Evolutionary conservation across 2,113 vertebrate species (phyloP).

Genomic region (Dermatemys mawii): DNA sequence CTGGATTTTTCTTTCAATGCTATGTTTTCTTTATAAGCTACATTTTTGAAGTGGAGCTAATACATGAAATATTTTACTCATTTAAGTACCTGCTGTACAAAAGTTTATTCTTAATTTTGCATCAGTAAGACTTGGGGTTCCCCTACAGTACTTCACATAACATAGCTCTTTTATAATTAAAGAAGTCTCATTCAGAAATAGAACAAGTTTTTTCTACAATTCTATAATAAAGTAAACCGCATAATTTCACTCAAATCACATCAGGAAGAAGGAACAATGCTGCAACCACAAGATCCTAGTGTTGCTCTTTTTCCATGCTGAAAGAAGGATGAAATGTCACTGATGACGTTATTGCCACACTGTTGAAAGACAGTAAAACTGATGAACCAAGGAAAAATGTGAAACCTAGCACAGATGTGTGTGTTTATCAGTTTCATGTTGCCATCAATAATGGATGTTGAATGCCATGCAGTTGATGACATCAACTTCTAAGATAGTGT

Average conservation of each 20-base stretch:
- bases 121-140: neutral
- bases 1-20: conserved; percentile 10
- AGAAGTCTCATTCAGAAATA: neutral
- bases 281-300: neutral
- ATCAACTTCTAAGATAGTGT: neutral
- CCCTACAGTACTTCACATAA: neutral
- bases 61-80: neutral
- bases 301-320: neutral
- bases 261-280: neutral
- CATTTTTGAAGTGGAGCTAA: neutral
- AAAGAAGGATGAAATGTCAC: neutral
- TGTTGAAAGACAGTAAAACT: conserved; percentile 22
- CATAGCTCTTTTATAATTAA: neutral
- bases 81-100: neutral
- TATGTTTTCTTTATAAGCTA: neutral
- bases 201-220: neutral
- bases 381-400: conserved; percentile 28
- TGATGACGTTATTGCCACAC: conserved; percentile 23
- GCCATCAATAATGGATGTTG: conserved; percentile 49
- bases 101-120: conserved; percentile 2
- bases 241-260: neutral
- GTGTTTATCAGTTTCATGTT: conserved; percentile 31
- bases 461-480: neutral
- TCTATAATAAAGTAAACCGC: neutral
- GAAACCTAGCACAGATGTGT: conserved; percentile 14